Evolutionary conservation across 2,113 vertebrate genomes (phyloP), one percentile per base, ranked within the genome.

Genomic region (Pavo muticus): DNA sequence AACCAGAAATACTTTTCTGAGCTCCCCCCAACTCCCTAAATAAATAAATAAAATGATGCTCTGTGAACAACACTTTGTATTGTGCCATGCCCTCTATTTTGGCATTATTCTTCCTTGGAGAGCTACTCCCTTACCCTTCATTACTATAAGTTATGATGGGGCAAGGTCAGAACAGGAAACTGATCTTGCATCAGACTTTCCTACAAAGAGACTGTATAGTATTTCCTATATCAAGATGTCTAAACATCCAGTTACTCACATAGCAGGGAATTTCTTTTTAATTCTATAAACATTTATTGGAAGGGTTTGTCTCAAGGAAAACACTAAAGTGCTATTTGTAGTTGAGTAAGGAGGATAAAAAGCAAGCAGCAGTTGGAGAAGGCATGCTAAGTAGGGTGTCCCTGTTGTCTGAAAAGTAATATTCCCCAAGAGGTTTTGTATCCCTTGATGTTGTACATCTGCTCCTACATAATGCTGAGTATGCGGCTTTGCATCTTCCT

Each of bases 271-370:
- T 84, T 90, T 71, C 82, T 91, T 81, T 75, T 65, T 69, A 86
- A 68, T 57, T 72, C 48, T 15, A 16, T 83, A 95, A 94, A 95
- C 76, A 79, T 94, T 94, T 87, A 47, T 86, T 65, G 57, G 44
- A 84, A 48, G 14, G 72, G 88, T 94, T 95, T 95, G 57, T 86
- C 75, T 80, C 30, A 87, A 81, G 83, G 73, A 88, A 88, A 91
- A 84, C 57, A 73, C 76, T 90, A 29, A 91, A 84, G 45, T 9
- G 44, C 14, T 76, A 54, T 70, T 93, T 94, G 42, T 76, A 59
- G 16, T 65, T 61, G 11, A 63, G 57, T 10, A 25, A 40, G 30
- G 19, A 27, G 39, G 52, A 70, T 48, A 45, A 68, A 27, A 20
- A 23, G 20, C 15, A 4, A 27, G 14, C 0, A 2, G 30, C 39